Percentiles rank a stretch among this genome's conserved stretches.
These are phyloP conservation scores for Holotrichia oblita DNA, from an alignment of 1,140 invertebrate species.

Conservation along the genomic window DNA sequence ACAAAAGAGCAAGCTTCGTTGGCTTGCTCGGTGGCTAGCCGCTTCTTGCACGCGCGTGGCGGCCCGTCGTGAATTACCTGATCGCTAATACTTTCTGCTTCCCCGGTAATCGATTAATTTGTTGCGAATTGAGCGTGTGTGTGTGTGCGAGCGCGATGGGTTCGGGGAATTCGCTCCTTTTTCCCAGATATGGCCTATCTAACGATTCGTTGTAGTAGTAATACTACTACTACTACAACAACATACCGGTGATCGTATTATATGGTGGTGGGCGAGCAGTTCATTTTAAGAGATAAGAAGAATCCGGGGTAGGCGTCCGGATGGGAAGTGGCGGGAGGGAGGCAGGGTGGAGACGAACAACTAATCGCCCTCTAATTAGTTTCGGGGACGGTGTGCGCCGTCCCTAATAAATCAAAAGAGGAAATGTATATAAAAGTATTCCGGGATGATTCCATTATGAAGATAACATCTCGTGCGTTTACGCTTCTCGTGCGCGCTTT, in stretches of 20 bases:
- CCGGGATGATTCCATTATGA: neutral
- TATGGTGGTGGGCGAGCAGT: neutral
- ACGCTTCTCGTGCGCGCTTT: no score
- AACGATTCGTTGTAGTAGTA: no score
- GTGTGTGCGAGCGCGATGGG: neutral
- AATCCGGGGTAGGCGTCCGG: neutral
- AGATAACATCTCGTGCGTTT: neutral
- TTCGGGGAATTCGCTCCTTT: neutral
- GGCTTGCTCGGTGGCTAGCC: no score
- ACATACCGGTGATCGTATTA: neutral
- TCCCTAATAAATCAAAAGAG: neutral
- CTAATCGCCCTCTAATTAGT: conserved; percentile 18
- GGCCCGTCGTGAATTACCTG: conserved; percentile 15
- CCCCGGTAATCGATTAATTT: conserved; percentile 35
- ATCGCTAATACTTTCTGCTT: conserved; percentile 29
- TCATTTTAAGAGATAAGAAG: conserved; percentile 3
- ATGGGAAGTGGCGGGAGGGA: no score
- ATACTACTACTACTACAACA: no score
- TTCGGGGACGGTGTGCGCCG: neutral
- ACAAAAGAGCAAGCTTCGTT: neutral
- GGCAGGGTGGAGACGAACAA: neutral
- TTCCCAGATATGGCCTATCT: neutral
- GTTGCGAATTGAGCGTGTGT: conserved; percentile 4
- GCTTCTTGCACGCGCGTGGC: no score
- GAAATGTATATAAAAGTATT: neutral